Base-by-base conservation (phyloP, 2,113 vertebrate species). In the Circaetus cinerascens region DNA sequence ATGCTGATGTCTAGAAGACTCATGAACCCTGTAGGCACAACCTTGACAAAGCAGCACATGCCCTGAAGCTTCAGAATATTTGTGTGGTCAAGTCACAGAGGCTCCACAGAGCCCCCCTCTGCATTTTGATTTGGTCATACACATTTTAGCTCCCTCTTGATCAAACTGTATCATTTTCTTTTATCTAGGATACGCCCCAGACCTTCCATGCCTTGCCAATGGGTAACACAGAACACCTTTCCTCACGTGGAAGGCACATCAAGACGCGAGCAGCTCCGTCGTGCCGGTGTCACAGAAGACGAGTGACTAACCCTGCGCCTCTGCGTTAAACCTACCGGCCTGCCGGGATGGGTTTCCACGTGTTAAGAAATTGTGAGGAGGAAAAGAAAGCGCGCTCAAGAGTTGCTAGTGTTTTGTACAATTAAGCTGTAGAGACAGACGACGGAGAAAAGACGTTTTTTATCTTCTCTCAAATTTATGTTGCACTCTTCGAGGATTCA, bases 311-410 rank as follows among this genome's bases (percentile, higher is more conserved):
- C 7, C 5, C 51, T 71, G 71, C 14, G 59, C 13, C 21, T 73
- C 40, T 45, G n/a, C 10, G 6, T n/a, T 51, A 51, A 64, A 69
- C 18, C 34, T 23, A 6, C 20, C 23, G 26, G 10, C 18, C 67
- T 63, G 11, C 48, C 59, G 63, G 14, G 18, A 68, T 11, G 38
- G 10, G 8, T 30, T 83, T 80, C 45, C 45, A 26, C 1, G 0
- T 5, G 34, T 26, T 51, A 51, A 11, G 34, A 80, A 85, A 46
- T 3, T 6, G 34, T 5, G 10, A 72, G 30, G 43, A 56, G 50
- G 29, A 51, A 51, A 38, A 36, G n/a, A 38, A 21, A 74, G 8
- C 2, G 6, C 3, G 11, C 0, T 36, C 30, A 1, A 11, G n/a
- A 64, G 51, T 4, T 73, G 40, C 22, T 38, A 23, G 7, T 25